Evolutionary conservation across 2,113 vertebrate genomes (phyloP), one percentile per base, ranked within the genome.

Genomic region (Platichthys stellatus): DNA sequence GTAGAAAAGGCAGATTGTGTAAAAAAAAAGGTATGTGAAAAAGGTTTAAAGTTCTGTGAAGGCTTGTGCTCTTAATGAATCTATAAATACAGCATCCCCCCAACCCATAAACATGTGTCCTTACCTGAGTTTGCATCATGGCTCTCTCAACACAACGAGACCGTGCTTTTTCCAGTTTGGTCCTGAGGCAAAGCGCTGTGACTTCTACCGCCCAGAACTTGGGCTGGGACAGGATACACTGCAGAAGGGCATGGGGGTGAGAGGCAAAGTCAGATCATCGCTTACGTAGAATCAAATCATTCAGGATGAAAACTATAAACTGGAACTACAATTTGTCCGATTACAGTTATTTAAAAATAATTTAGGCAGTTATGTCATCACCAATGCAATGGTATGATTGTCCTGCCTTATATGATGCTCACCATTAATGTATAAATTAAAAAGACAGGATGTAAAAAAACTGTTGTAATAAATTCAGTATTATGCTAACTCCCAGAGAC

Each of bases 201-300:
- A 96, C 97, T 84, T 98, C 95, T 87, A 99, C 89, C 5, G 95
- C 95, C 97, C 98, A 99, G 92, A 98, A 98, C 89, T 97, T 97
- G 0, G 97, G 97, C 90, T 98, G 97, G 58, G 95, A 97, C 78
- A 99, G 94, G 64, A 99, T 83, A 83, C 94, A 97, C 98, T 99
- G 91, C 10, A 60, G 74, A 76, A 43, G 63, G 20, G 83, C 26
- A 60, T 0, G 24, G 56, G 38, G 38, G 20, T 12, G 10, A 0
- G 10, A 6, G 47, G 1, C n/a, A 11, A 53, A 57, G 4, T 35
- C 3, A 68, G 10, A 40, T 10, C 0, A 28, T 15, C 17, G 2
- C n/a, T 62, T 18, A 40, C 17, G 54, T 20, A 35, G 15, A 6
- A 38, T 38, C 7, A 53, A n/a, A 9, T 64, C 20, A 58, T 15